These are phyloP conservation scores for Isurus oxyrinchus DNA, from an alignment of 2,113 vertebrate genomes.

Conservation along the genomic window DNA sequence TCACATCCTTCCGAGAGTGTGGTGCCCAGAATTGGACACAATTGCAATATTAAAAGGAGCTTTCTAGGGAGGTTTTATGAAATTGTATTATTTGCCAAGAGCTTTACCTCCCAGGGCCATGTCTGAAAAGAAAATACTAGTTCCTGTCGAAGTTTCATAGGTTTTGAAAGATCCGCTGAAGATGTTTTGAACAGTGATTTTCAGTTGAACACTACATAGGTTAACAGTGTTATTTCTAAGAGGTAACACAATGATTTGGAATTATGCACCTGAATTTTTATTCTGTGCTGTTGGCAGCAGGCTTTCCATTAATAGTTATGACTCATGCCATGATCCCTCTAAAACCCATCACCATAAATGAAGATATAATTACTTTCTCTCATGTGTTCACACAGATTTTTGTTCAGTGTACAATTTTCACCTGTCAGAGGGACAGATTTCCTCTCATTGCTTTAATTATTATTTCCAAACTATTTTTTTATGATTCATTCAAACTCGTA, in stretches of 20 bases:
- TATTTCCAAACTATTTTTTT: background rate
- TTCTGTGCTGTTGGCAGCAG: background rate
- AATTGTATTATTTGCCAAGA: background rate
- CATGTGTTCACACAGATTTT: background rate
- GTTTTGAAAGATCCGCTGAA: background rate
- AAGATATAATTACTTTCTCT: background rate
- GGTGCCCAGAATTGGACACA: too few species aligned
- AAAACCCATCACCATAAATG: background rate
- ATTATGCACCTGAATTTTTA: background rate
- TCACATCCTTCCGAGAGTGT: too few species aligned
- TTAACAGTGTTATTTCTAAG: background rate
- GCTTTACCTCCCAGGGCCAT: too few species aligned
- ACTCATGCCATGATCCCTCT: background rate
- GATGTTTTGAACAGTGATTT: background rate
- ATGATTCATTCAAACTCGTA: background rate
- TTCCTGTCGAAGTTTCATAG: background rate
- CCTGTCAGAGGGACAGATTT: background rate
- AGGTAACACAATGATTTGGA: background rate
- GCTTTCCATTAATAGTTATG: background rate
- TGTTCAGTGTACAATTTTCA: background rate
- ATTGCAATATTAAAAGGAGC: background rate
- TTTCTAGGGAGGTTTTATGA: background rate
- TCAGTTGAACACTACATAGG: background rate
- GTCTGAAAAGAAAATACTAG: background rate
- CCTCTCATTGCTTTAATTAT: background rate